A percentile compares a stretch with the other conserved stretches of the same genome.
These are phyloP conservation scores for Lypha dubia DNA, from an alignment of 2,888 invertebrate species.

Conservation along the genomic window DNA sequence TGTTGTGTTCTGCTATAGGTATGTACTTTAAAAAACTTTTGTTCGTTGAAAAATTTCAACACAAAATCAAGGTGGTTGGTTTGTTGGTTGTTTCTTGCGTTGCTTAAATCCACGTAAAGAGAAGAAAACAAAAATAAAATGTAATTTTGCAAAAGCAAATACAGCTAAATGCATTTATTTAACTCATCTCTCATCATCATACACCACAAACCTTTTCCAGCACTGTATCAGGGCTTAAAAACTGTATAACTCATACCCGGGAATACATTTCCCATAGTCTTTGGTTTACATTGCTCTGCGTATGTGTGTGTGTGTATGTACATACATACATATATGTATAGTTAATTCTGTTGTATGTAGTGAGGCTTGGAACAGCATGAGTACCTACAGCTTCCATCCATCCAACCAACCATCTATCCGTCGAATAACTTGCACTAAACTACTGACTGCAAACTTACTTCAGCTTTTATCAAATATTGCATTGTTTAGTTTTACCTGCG, in stretches of 20 bases:
- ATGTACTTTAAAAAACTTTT: constrained; percentile 46
- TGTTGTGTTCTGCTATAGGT: constrained; percentile 13
- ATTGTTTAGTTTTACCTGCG: constrained; percentile 62
- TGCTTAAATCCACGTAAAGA: constrained; percentile 39
- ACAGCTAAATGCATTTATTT: constrained; percentile 49
- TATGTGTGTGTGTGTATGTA: too few species aligned
- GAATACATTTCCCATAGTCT: background rate
- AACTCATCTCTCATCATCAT: constrained; percentile 30
- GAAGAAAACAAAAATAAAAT: background rate
- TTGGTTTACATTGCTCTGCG: background rate
- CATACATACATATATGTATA: too few species aligned
- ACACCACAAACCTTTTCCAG: background rate
- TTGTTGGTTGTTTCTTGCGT: too few species aligned
- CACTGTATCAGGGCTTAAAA: constrained; percentile 15
- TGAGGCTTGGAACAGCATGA: constrained; percentile 28
- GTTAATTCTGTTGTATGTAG: constrained; percentile 8
- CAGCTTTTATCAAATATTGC: constrained; percentile 61
- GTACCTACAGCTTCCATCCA: constrained; percentile 21
- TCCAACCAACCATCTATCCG: constrained; percentile 4
- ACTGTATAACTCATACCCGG: constrained; percentile 37
- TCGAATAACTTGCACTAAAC: constrained; percentile 19
- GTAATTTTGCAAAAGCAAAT: background rate
- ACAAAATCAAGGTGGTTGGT: constrained; percentile 44
- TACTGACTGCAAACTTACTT: constrained; percentile 49
- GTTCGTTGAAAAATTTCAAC: constrained; percentile 46